Evolutionary conservation across 2,113 vertebrate genomes (phyloP), one percentile per base, ranked within the genome.

Genomic region (Seriola quinqueradiata): DNA sequence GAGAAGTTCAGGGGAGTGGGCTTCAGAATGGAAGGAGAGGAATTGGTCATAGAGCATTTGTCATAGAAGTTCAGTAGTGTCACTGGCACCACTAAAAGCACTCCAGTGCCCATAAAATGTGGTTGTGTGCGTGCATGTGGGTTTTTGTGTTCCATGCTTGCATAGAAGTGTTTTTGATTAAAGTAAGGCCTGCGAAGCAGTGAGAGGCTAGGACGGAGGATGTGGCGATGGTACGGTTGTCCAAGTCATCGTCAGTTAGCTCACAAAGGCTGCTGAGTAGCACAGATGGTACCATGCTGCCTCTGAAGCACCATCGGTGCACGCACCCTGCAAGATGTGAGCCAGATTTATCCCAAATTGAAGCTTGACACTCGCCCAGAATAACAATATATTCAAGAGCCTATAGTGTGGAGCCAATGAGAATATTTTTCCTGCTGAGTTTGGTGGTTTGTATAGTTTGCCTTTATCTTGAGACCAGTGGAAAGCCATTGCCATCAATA

Each of bases 1-100:
- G 83, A 75, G 70, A 87, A 71, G 75, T 77, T 87, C 2, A 50
- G 74, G 60, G 58, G 42, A 76, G 34, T 32, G 4, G 72, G 34
- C 28, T 83, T 54, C 48, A 77, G 1, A 12, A 11, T 60, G 79
- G 54, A 66, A 52, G 71, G 75, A 63, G 75, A 82, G 52, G 46
- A 81, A 79, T 34, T 42, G 58, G 44, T 77, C 81, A 80, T 73
- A 50, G 71, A 79, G 52, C 58, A 90, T 92, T 80, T 78, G 77
- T 89, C 85, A 83, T 68, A 57, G 72, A 82, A 61, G 83, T 88
- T 81, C 87, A 88, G 69, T 84, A 78, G 81, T 77, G 83, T 90
- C 85, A 61, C 50, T 40, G 50, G 48, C 55, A 72, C 82, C 86
- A 73, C 85, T 74, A 57, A 87, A 87, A 87, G 48, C 32, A 34